These are phyloP conservation scores for Calephelis perditalis DNA, from an alignment of 2,888 invertebrate genomes.

Conservation along the genomic window DNA sequence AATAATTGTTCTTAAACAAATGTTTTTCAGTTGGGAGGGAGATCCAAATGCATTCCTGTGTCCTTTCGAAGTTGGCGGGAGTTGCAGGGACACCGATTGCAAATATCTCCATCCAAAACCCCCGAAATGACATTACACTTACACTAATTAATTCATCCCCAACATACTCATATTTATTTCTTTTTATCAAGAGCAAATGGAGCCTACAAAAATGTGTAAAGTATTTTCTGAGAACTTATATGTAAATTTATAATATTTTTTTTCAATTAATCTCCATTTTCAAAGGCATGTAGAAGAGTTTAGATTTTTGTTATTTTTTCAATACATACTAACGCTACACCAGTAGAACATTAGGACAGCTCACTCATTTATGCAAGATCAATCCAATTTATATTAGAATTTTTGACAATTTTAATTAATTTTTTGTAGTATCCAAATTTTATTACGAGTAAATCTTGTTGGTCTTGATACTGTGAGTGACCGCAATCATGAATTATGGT, in stretches of 20 bases:
- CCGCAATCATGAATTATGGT: not conserved
- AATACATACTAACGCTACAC: not conserved
- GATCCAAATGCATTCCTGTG: conserved; percentile 72
- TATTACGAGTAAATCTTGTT: too few species aligned
- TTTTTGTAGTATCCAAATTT: too few species aligned
- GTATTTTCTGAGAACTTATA: conserved; percentile 45
- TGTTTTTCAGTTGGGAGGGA: conserved; percentile 65
- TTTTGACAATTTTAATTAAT: too few species aligned
- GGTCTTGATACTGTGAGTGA: not conserved
- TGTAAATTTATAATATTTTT: conserved; percentile 15
- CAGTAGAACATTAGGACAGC: too few species aligned
- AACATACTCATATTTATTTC: conserved; percentile 45
- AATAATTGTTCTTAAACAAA: conserved; percentile 32
- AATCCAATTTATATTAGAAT: too few species aligned
- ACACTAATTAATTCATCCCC: conserved; percentile 33
- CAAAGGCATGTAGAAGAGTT: not conserved
- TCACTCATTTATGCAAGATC: too few species aligned
- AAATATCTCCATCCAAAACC: conserved; percentile 65
- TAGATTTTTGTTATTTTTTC: conserved; percentile 1
- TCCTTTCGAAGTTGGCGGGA: conserved; percentile 69
- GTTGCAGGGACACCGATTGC: conserved; percentile 72
- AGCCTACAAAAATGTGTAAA: conserved; percentile 62
- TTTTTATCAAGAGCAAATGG: conserved; percentile 42
- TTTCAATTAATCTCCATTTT: conserved; percentile 15
- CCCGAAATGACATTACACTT: conserved; percentile 49